Evolutionary conservation across 2,797 vertebrate species (phyloP).

Genomic region (Thunnus albacares): DNA sequence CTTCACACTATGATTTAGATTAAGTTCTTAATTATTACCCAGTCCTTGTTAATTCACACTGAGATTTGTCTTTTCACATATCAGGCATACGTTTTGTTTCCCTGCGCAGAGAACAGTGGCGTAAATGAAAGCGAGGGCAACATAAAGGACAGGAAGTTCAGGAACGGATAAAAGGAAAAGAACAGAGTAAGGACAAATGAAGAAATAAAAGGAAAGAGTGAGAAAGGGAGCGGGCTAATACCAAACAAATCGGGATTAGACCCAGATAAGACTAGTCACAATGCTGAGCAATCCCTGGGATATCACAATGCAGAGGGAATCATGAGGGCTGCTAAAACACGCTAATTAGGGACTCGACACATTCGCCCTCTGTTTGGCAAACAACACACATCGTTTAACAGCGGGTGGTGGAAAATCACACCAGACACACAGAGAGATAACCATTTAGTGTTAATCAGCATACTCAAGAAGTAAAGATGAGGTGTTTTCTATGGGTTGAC

Average conservation of each 20-base stretch:
- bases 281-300: constrained; percentile 77
- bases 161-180: constrained; percentile 48
- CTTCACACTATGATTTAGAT: not conserved
- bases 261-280: constrained; percentile 83
- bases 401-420: constrained; percentile 73
- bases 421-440: constrained; percentile 73
- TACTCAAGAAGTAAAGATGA: constrained; percentile 46
- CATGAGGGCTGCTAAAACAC: constrained; percentile 71
- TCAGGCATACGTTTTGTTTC: not conserved
- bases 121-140: constrained; percentile 13
- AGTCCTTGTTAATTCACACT: not conserved
- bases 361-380: constrained; percentile 79
- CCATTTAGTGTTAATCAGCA: constrained; percentile 64
- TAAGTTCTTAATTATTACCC: not conserved
- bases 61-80: not conserved
- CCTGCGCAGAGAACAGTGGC: not conserved
- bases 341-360: constrained; percentile 78
- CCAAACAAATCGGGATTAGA: constrained; percentile 83
- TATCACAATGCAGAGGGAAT: constrained; percentile 72
- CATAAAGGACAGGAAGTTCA: constrained; percentile 38
- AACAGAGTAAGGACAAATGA: constrained; percentile 49
- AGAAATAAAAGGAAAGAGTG: constrained; percentile 49
- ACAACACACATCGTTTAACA: constrained; percentile 74
- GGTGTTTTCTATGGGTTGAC: constrained; percentile 34
- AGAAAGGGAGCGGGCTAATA: constrained; percentile 63